Base-by-base conservation (phyloP, 2,888 invertebrate genomes). In the Tinea semifulvella region DNA sequence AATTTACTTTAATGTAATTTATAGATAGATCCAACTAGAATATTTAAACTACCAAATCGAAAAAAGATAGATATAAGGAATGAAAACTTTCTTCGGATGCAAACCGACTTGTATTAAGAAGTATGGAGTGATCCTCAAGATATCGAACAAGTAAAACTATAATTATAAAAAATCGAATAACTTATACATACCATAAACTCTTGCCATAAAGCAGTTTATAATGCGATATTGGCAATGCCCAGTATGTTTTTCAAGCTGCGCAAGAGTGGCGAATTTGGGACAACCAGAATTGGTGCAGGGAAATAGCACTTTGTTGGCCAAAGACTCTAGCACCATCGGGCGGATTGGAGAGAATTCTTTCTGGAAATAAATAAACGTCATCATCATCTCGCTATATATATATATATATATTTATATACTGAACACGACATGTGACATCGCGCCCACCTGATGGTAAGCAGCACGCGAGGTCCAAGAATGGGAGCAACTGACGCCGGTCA, bases 221-320 rank as follows among this genome's bases (percentile, higher is more conserved):
- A 73, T 65, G 13, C 81, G 63, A 51, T 56, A 75, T 53, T 76
- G 79, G 60, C 81, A 82, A 49, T 71, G 69, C 0, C 68, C 57
- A 2, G 65, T 68, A 51, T 86, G 86, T 56, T 81, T 83, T 35
- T 82, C 81, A 7, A 86, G 60, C 17, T 80, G 53, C 1, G 80
- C 68, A 11, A 84, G 62, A 1, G 82, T 83, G 7, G 85, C 70
- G 40, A 84, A 82, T 44, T 82, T 83, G 1, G 74, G 73, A 50
- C 86, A 86, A n/a, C 85, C 85, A 0, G 60, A 53, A 52, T 86
- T 83, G 11, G 73, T 77, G 59, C 86, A 86, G 1, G 84, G 84
- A 47, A 85, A 86, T 45, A 85, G 63, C 3, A 85, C 76, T 58
- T 86, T 86, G 48, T 83, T 82, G 18, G 84, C 84, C 28, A 86